Evolutionary conservation across 30 jellyfish, hydroid and myxozoan genomes (phyloP), one percentile per base, ranked within the genome.

Genomic region (Aurelia coerulea): DNA sequence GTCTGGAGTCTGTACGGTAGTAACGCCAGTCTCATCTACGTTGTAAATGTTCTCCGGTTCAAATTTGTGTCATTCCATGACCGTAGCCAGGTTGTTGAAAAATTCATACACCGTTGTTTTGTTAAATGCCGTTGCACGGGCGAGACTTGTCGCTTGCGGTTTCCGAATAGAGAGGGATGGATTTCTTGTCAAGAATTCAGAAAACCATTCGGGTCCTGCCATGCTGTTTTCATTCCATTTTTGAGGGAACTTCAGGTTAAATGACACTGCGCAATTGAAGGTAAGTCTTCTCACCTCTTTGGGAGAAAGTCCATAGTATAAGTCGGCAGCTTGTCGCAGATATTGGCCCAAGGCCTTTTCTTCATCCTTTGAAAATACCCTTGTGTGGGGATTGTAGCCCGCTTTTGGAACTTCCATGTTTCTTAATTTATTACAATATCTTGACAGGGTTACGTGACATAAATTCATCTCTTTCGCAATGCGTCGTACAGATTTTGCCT

Each of bases 121-220:
- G 65, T 76, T 86, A 60, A 86, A 78, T 23, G 17, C 33, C 29
- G 92, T 59, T 49, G 35, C 81, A 65, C 91, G 37, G 13, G 14
- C 73, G 60, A 86, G 7, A 16, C 68, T 16, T 35, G 91, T 74
- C 8, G 96, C 92, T 78, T 78, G 87, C 18, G 96, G 96, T 18
- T 34, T 64, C 52, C 96, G 49, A 16, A 86, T 19, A 23, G 91
- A 74, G 31, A 86, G 46, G 58, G 65, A 35, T 29, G 41, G 58
- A 73, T 83, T 78, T 80, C 82, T 53, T 71, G 23, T 23, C 71
- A 69, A 31, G 68, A 83, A 83, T 62, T 72, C 34, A 16, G 18
- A n/a, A 19, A 54, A 13, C 92, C 92, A 83, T 60, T 83, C 92
- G 51, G 14, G 56, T 51, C 92, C 78, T 53, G 92, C 92, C 85